Percentiles rank a stretch among this genome's conserved stretches.
Evolutionary conservation across 2,113 vertebrate genomes (phyloP).

Genomic region (Mobula hypostoma): DNA sequence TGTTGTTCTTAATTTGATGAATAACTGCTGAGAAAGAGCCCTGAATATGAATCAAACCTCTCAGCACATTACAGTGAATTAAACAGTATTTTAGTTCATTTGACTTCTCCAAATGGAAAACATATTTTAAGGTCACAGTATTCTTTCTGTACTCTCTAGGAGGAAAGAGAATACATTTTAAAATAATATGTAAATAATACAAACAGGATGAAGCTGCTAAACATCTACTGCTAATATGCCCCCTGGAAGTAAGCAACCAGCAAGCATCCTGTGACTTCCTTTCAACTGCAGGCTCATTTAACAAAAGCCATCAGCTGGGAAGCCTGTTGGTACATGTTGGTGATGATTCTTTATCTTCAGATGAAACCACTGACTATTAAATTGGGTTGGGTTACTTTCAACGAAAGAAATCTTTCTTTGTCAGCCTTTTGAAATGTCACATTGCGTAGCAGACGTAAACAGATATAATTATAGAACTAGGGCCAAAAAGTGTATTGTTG

Average conservation of each 20-base stretch:
- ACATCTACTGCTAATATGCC: neutral
- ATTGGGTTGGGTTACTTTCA: neutral
- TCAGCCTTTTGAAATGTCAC: constrained; percentile 22
- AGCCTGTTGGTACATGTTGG: constrained; percentile 29
- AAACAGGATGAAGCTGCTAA: constrained; percentile 23
- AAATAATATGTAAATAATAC: neutral
- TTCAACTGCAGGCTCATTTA: neutral
- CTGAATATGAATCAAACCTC: neutral
- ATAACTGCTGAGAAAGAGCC: neutral
- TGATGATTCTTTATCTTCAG: constrained; percentile 8
- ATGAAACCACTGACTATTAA: constrained; percentile 29
- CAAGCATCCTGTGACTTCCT: constrained; percentile 28
- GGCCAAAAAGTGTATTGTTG: neutral
- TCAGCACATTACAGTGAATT: neutral
- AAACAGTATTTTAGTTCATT: neutral
- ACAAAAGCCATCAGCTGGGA: constrained; percentile 25
- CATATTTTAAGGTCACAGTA: neutral
- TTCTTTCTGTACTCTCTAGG: neutral
- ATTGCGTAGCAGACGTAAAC: constrained; percentile 12
- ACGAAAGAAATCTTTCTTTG: constrained; percentile 21
- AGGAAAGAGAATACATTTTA: neutral
- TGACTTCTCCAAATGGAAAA: neutral
- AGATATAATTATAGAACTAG: neutral
- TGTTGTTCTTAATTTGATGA: neutral
- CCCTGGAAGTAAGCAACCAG: neutral